Percentiles rank a stretch among this genome's conserved stretches.
phyloP scores from a whole-genome alignment of 2,797 vertebrate genomes.

The Hyperoplus immaculatus region DNA sequence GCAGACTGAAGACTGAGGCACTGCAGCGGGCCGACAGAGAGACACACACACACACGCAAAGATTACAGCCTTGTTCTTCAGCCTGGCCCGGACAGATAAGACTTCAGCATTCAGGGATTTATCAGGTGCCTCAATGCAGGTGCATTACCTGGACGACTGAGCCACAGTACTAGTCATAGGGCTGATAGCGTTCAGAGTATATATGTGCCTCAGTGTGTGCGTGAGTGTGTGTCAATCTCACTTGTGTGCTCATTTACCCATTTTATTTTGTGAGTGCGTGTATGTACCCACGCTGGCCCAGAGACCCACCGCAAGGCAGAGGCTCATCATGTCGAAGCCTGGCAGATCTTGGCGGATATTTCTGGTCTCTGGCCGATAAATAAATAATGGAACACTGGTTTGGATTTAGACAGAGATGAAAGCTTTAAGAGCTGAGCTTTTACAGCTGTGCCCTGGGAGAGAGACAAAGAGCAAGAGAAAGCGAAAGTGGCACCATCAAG shows the following conservation, averaged over 20 bases:
- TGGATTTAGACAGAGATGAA: conserved; percentile 71
- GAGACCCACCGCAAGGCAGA: conserved; percentile 57
- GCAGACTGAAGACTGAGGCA: conserved; percentile 44
- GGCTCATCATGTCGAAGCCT: conserved; percentile 63
- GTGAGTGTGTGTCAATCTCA: conserved; percentile 34
- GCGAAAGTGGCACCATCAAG: conserved; percentile 44
- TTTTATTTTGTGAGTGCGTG: conserved; percentile 45
- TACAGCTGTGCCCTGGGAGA: conserved; percentile 59
- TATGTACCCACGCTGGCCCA: conserved; percentile 44
- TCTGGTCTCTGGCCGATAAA: conserved; percentile 74
- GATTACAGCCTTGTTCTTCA: conserved; percentile 61
- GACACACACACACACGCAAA: conserved; percentile 52
- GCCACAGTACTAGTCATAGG: conserved; percentile 52
- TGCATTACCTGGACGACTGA: conserved; percentile 75
- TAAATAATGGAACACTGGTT: conserved; percentile 76
- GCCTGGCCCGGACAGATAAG: conserved; percentile 79
- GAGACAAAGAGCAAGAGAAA: conserved; percentile 12
- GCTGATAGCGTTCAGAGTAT: conserved; percentile 60
- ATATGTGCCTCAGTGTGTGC: conserved; percentile 23
- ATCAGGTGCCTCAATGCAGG: conserved; percentile 71
- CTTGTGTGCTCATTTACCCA: conserved; percentile 37
- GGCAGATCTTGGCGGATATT: conserved; percentile 70
- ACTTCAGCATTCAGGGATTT: conserved; percentile 73
- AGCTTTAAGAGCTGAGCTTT: conserved; percentile 69
- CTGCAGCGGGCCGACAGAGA: conserved; percentile 41